Evolutionary conservation across 2,888 invertebrate species (phyloP).

Genomic region (Clistopyga incitator): DNA sequence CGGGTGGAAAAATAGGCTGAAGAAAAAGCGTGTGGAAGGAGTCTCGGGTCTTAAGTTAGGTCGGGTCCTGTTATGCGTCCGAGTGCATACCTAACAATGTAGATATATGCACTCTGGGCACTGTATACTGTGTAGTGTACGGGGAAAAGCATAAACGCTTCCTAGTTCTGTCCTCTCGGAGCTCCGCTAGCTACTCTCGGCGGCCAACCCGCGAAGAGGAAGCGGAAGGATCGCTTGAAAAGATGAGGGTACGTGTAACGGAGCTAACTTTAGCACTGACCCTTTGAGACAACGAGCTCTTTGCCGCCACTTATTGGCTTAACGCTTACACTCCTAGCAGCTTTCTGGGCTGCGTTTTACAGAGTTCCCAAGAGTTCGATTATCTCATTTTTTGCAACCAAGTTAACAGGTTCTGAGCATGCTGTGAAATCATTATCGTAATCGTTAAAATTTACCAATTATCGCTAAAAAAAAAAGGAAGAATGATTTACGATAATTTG

Average conservation of each 20-base stretch:
- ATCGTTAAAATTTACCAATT: neutral
- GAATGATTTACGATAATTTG: too few species aligned
- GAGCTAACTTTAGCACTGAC: slow-evolving; percentile 57
- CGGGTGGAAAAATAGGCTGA: slow-evolving; percentile 19
- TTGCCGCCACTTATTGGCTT: neutral
- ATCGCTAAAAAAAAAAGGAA: neutral
- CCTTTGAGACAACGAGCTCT: slow-evolving; percentile 36
- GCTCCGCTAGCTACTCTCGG: slow-evolving; percentile 28
- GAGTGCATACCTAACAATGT: slow-evolving; percentile 40
- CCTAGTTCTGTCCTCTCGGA: slow-evolving; percentile 57
- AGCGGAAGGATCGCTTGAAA: slow-evolving; percentile 64
- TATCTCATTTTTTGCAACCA: neutral
- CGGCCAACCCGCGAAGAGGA: slow-evolving; percentile 45
- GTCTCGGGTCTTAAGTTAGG: slow-evolving; percentile 39
- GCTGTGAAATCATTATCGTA: too few species aligned
- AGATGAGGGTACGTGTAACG: slow-evolving; percentile 57
- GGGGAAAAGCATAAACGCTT: slow-evolving; percentile 55
- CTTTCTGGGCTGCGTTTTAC: neutral
- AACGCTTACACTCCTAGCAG: neutral
- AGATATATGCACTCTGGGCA: neutral
- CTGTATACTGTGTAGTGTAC: slow-evolving; percentile 12
- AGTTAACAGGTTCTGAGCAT: too few species aligned
- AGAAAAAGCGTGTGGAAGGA: slow-evolving; percentile 8
- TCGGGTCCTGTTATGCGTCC: slow-evolving; percentile 51
- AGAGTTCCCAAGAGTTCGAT: neutral